Base-by-base conservation (phyloP, 2,113 vertebrate genomes). In the Anoura caudifer region DNA sequence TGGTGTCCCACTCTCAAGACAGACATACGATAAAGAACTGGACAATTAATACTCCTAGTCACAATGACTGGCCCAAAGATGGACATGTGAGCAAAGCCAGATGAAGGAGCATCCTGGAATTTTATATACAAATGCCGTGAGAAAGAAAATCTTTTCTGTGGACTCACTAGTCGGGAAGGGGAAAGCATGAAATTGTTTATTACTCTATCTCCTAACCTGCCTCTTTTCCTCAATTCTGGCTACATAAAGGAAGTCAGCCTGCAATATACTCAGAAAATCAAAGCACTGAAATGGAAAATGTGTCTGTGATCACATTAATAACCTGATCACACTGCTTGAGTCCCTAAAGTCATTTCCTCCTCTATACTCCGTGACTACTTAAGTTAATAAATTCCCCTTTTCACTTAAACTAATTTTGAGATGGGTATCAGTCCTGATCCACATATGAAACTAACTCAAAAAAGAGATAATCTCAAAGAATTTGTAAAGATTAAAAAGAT, bases 381-480 rank as follows among this genome's bases (percentile, higher is more conserved):
- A 87, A 90, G 41, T 91, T 70, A 84, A 31, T 50, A 75, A 86
- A 28, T 28, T 85, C 41, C 22, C 28, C 43, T 56, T 94, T 91
- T 72, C 33, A 73, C 16, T 75, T 72, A 94, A 91, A 20, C 14
- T 94, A 50, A 75, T 84, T 96, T 81, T 90, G 45, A 96, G n/a
- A 36, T 94, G 26, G 14, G 63, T 69, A 79, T 43, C 31, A 90
- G 43, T 75, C 59, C 45, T 92, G 91, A 86, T 41, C 7, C 26
- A 93, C 3, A 2, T 69, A 76, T 26, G 33, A 77, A 89, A 96
- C 22, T 82, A 89, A 95, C 33, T 89, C 36, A 93, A 95, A 70
- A 87, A 93, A 93, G 8, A 94, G 2, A 69, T 59, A 50, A 72
- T 14, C 43, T 96, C 69, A 90, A 96, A 93, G 41, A 95, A 93